phyloP scores from a whole-genome alignment of 2,888 invertebrate genomes.

The Pterobdella sp. region DNA sequence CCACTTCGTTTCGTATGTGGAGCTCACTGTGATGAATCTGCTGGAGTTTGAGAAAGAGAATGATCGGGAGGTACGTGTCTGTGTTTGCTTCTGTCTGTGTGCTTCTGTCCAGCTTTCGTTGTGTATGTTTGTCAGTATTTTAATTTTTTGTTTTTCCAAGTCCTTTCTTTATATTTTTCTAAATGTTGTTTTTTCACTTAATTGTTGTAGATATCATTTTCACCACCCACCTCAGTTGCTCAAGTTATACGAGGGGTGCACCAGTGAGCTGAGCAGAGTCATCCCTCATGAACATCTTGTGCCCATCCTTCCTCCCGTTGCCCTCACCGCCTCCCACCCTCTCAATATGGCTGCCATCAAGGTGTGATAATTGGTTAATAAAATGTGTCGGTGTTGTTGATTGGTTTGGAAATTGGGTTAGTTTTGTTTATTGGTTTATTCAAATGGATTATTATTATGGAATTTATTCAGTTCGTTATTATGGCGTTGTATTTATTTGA shows the following conservation, averaged over 20 bases:
- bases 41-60: conserved; percentile 70
- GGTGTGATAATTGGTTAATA: conserved; percentile 56
- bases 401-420: not conserved
- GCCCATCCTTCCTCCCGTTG: conserved; percentile 71
- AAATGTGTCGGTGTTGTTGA: conserved; percentile 56
- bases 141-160: too few relatives aligned
- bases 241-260: conserved; percentile 76
- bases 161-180: too few relatives aligned
- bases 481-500: too few relatives aligned
- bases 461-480: too few relatives aligned
- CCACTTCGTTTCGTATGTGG: conserved; percentile 78
- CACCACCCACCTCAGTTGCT: conserved; percentile 57
- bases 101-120: not conserved
- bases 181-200: too few relatives aligned
- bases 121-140: too few relatives aligned
- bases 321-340: conserved; percentile 73
- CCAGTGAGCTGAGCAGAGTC: conserved; percentile 67
- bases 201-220: too few relatives aligned
- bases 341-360: conserved; percentile 84
- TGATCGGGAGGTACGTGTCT: conserved; percentile 52
- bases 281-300: conserved; percentile 73
- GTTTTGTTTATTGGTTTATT: not conserved
- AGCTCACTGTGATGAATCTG: conserved; percentile 78
- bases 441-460: not conserved
- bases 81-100: not conserved